Evolutionary conservation across 2,113 vertebrate genomes (phyloP).

Genomic region (Pelobates fuscus): DNA sequence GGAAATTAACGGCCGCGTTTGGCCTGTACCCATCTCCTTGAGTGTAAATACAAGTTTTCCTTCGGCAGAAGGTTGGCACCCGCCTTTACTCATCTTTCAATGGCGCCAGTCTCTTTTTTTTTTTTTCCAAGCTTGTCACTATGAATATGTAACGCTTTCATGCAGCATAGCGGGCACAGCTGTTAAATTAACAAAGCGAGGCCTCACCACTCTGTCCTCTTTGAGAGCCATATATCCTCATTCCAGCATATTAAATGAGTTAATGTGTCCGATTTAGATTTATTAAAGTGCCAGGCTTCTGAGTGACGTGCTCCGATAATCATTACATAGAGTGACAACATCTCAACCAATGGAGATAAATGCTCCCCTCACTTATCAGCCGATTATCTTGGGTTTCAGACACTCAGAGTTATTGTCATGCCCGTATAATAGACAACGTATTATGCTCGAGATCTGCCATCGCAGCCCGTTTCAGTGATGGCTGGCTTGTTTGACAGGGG

Average conservation of each 20-base stretch:
- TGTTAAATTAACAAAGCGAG: conserved; percentile 44
- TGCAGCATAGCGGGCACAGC: background rate
- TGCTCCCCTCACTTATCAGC: conserved; percentile 5
- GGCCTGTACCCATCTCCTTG: too few relatives aligned
- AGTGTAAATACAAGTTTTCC: too few relatives aligned
- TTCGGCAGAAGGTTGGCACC: too few relatives aligned
- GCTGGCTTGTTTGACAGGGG: background rate
- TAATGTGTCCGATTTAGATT: conserved; percentile 53
- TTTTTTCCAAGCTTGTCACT: background rate
- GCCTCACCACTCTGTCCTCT: conserved; percentile 27
- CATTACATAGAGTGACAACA: conserved; percentile 2
- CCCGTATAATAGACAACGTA: background rate
- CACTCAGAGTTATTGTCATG: background rate
- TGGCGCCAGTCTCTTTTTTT: too few relatives aligned
- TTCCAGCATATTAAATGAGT: conserved; percentile 55
- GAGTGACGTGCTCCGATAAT: conserved; percentile 46
- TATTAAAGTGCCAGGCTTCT: conserved; percentile 55
- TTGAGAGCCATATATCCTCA: conserved; percentile 47
- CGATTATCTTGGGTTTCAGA: conserved; percentile 8
- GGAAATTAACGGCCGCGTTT: too few relatives aligned
- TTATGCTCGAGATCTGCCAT: background rate
- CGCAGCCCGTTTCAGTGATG: background rate
- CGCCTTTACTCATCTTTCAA: too few relatives aligned
- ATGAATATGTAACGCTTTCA: background rate
- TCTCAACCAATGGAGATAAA: conserved; percentile 52